Percentiles rank a stretch among this genome's conserved stretches.
Evolutionary conservation across 2,888 invertebrate genomes (phyloP).

Genomic region (Agrilus cyanescens): DNA sequence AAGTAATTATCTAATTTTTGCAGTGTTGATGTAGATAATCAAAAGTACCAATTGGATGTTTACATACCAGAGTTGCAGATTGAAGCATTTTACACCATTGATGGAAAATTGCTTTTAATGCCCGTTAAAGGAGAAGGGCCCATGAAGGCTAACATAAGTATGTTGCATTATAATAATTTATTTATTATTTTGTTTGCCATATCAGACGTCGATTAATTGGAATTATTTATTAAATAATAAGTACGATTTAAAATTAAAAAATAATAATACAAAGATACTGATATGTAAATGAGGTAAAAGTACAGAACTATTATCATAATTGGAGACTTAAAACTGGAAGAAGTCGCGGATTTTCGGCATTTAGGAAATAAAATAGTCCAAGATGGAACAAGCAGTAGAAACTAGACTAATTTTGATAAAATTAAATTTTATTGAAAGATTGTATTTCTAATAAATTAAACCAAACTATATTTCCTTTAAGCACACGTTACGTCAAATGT

Average conservation of each 20-base stretch:
- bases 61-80: slow-evolving; percentile 40
- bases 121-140: slow-evolving; percentile 43
- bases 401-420: not conserved
- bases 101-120: slow-evolving; percentile 41
- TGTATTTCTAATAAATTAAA: slow-evolving; percentile 1
- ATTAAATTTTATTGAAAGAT: not conserved
- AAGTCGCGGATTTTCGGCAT: no score
- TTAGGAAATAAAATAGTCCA: no score
- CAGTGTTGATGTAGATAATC: slow-evolving; percentile 31
- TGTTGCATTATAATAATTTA: slow-evolving; percentile 17
- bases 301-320: no score
- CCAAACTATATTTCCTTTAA: slow-evolving; percentile 14
- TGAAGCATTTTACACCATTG: slow-evolving; percentile 40
- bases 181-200: not conserved
- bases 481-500: slow-evolving; percentile 25
- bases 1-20: slow-evolving; percentile 7
- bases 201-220: not conserved
- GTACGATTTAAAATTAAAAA: no score
- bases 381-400: no score
- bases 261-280: no score
- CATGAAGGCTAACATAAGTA: slow-evolving; percentile 42
- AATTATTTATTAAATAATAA: no score
- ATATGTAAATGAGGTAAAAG: no score
- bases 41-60: slow-evolving; percentile 34
- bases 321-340: no score